Conservation (phyloP, 2,888 invertebrate genomes). For the Spicauda simplicius region DNA sequence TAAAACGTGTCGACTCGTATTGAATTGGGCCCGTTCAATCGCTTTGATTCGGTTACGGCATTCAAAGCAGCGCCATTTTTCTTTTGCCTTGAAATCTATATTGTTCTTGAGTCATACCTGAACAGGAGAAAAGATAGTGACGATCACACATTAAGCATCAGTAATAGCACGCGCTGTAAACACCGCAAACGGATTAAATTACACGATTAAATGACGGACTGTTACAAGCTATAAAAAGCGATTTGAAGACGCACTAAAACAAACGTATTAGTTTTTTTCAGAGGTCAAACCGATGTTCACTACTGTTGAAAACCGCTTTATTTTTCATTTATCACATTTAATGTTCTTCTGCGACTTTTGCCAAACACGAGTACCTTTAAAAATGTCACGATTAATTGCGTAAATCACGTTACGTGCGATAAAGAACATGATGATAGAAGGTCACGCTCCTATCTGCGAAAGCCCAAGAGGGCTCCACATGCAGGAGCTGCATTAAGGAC, state of each 20-base stretch:
- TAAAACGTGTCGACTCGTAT: constrained; percentile 10
- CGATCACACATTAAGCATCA: background rate
- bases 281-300: no score
- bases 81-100: background rate
- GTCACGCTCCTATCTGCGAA: background rate
- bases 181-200: constrained; percentile 2
- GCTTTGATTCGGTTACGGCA: constrained; percentile 1
- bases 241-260: no score
- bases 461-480: constrained; percentile 4
- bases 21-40: background rate
- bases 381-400: no score
- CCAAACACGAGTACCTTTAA: no score
- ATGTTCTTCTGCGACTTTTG: no score
- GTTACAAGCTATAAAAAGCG: no score
- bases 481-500: constrained; percentile 25
- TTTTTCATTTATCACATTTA: no score
- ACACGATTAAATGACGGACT: no score
- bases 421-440: background rate
- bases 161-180: background rate
- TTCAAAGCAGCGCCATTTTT: constrained; percentile 21
- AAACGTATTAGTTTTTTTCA: no score
- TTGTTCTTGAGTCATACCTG: constrained; percentile 7
- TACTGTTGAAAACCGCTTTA: no score
- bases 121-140: constrained; percentile 2
- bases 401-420: background rate